Evolutionary conservation across 2,113 vertebrate species (phyloP), one percentile per base, ranked within the genome.

Genomic region (Psephotus haematonotus): DNA sequence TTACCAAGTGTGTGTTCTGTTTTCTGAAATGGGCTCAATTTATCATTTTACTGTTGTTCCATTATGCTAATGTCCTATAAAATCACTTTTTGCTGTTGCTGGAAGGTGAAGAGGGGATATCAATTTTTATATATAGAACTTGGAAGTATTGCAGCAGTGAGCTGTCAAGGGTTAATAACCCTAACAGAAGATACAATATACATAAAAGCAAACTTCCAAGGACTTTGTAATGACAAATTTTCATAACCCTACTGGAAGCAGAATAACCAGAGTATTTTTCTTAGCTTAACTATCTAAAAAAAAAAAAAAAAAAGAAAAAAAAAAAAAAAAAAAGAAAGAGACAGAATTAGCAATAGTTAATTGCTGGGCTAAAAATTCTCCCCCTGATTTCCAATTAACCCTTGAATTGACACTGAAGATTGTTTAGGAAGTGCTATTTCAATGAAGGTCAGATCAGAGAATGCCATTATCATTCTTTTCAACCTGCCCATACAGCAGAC

Each of bases 11-110:
- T 97, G 94, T 65, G 69, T 97, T 98, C 98, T 98, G 98, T 98
- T 98, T 98, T 96, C 97, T 90, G 96, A 97, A 98, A 98, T 96
- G 95, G 92, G 90, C 91, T 97, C 98, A 95, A 98, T 98, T 98
- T 96, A 98, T 98, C 98, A 98, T 97, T 98, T 98, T 97, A 97
- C 93, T 97, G 97, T 98, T 98, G 97, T 97, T 98, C 98, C 98
- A 98, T 98, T 98, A 98, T 98, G 98, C 97, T 98, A 98, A 98
- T 98, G 96, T 95, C 95, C 97, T 95, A 96, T 94, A 97, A 97
- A 97, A 97, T 95, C 97, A 97, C 97, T 97, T 94, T 94, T 94
- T 96, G 86, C 97, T 88, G 59, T 94, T 95, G 69, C 94, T 92
- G 79, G 93, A 97, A 98, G 97, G 98, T 97, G 96, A 97, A 68